phyloP scores from a whole-genome alignment of 2,113 vertebrate genomes.

The Chaetodon trifascialis region DNA sequence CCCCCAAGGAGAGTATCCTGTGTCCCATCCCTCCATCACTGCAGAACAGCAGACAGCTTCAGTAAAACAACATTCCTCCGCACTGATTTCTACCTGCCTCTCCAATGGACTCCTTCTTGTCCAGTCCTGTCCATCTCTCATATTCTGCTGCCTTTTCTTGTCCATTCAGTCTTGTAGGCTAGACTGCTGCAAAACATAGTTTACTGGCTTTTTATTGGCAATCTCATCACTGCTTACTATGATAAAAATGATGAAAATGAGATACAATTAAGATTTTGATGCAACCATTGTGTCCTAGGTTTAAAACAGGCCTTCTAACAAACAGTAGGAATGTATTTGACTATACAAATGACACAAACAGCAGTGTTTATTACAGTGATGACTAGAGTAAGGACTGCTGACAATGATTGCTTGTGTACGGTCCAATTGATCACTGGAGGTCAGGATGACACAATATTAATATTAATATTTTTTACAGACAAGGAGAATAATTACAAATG shows the following conservation, averaged over 20 bases:
- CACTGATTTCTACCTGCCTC: conserved; percentile 10
- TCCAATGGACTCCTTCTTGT: not conserved
- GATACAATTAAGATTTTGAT: not conserved
- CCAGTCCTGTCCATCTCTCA: not conserved
- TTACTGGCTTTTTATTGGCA: not conserved
- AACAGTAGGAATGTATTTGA: too few species aligned
- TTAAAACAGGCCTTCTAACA: too few species aligned
- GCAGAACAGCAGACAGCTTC: conserved; percentile 53
- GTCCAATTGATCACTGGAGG: too few species aligned
- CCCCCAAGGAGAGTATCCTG: conserved; percentile 57
- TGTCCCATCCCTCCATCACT: conserved; percentile 48
- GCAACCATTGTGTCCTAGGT: too few species aligned
- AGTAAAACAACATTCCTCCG: conserved; percentile 19
- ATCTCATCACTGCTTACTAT: not conserved
- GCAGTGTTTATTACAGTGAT: too few species aligned
- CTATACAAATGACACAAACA: too few species aligned
- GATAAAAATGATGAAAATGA: not conserved
- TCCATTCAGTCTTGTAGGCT: not conserved
- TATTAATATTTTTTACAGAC: too few species aligned
- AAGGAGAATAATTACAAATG: not conserved
- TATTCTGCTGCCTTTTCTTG: not conserved
- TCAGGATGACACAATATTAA: too few species aligned
- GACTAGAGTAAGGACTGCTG: too few species aligned
- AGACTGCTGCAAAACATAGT: not conserved
- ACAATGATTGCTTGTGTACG: too few species aligned